Evolutionary conservation across 2,797 vertebrate genomes (phyloP), one percentile per base, ranked within the genome.

Genomic region (Stomatorhinus walkeri): DNA sequence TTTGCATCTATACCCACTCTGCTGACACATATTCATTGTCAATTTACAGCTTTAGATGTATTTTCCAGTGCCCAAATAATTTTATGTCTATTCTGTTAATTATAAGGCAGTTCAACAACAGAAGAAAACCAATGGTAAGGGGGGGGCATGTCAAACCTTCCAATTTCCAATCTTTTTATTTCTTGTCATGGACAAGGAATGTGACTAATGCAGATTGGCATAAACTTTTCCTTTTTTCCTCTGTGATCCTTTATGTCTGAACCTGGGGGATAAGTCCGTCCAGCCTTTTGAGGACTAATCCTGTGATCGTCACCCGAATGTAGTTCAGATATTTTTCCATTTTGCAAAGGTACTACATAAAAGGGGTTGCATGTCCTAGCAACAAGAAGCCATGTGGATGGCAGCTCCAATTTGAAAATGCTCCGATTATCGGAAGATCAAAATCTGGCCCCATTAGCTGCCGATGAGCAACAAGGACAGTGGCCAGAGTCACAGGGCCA

Each of bases 41-140:
- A 43, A 43, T 43, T 43, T 43, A 43, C 3, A 43, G 4, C 40
- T 43, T 43, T 3, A 43, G 40, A 43, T 4, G 40, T 43, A 43
- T 43, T 43, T 43, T 43, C 3, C 40, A 43, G 40, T 43, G 40
- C 40, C 40, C 3, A 43, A 43, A 43, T 43, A 43, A 43, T 43
- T 43, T 43, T 43, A 4, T 0, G 40, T 43, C 40, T 43, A 43
- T 43, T 43, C 40, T 43, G 40, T 46, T 90, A 89, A 92, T 93
- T 93, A 92, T 90, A 93, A 88, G 88, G 88, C 90, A 90, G 92
- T 92, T 92, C 90, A 89, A 90, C 92, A 91, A 89, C 46, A 48
- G 88, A 49, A 46, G 48, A 85, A 72, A 87, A 89, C 87, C 91
- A 91, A 93, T 93, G 90, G 90, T 32, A 32, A 32, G 28, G 12